Base-by-base conservation (phyloP, 2,113 vertebrate species). In the Tylochromis polylepis region DNA sequence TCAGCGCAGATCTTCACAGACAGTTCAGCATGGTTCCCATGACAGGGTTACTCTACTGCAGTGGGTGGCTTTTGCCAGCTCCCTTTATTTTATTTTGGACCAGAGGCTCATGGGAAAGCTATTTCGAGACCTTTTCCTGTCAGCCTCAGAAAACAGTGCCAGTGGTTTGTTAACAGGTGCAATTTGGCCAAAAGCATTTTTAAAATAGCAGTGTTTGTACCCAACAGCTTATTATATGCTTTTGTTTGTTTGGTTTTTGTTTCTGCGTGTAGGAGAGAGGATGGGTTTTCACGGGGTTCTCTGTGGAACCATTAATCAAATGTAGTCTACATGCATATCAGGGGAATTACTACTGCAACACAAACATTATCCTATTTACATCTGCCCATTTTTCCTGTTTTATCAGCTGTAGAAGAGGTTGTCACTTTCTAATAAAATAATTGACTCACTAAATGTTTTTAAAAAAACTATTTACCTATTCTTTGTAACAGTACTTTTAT, bases 51-150 rank as follows among this genome's bases (percentile, higher is more conserved):
- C 93, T 95, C 89, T 91, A 93, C 88, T 79, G 91, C 77, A 34
- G 83, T 91, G 94, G 95, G 96, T 86, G 92, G 93, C 91, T 91
- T 91, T 93, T 92, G 92, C 91, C 91, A 94, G 89, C 90, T 92
- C 92, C 86, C 53, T 81, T 89, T 84, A 82, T 93, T 93, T 95
- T 96, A 96, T 96, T 96, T 97, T 96, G 91, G 94, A 95, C 93
- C 89, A 87, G 88, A 93, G 94, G 94, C 96, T 96, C 96, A 96
- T 97, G 96, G 96, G 96, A 97, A 97, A 96, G 94, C 94, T 97
- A 96, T 97, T 96, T 95, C 72, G 34, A 90, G 95, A 93, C 91
- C 85, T 88, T 94, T 95, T 95, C 94, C 93, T 94, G 87, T 94
- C 79, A 58, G 85, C 89, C 87, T 81, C 83, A 90, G 92, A 95